Percentiles rank a stretch among this genome's conserved stretches.
Evolutionary conservation across 2,113 vertebrate species (phyloP).

Genomic region (Channa maculata): DNA sequence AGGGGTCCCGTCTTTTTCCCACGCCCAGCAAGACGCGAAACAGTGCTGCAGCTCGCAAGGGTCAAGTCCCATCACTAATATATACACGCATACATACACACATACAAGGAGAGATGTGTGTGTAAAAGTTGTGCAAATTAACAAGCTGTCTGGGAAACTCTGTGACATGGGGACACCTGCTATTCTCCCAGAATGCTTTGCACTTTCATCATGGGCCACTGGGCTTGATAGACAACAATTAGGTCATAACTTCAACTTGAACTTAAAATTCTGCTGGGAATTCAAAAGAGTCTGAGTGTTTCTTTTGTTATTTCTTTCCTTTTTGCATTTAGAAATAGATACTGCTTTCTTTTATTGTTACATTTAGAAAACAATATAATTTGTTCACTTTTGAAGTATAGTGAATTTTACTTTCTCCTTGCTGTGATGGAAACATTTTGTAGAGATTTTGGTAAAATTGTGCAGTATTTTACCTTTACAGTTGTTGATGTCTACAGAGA

Average conservation of each 20-base stretch:
- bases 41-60: constrained; percentile 85
- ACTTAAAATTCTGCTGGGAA: constrained; percentile 54
- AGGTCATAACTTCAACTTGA: constrained; percentile 79
- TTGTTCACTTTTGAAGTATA: too few species aligned
- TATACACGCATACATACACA: constrained; percentile 82
- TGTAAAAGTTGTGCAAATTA: constrained; percentile 84
- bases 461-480: neutral
- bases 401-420: too few species aligned
- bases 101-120: constrained; percentile 59
- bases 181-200: constrained; percentile 77
- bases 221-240: constrained; percentile 69
- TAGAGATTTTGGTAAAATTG: too few species aligned
- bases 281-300: constrained; percentile 14
- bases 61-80: constrained; percentile 91
- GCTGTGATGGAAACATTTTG: too few species aligned
- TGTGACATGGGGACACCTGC: constrained; percentile 78
- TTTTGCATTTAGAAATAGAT: neutral
- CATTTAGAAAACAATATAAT: neutral
- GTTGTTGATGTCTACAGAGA: constrained; percentile 23
- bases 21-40: constrained; percentile 90
- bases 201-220: constrained; percentile 56
- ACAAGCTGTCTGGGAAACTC: constrained; percentile 81
- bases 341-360: neutral
- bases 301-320: neutral
- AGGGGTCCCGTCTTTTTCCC: constrained; percentile 92